Percentiles rank a stretch among this genome's conserved stretches.
Evolutionary conservation across 64 coral and sea anemone species (phyloP).

Genomic region (Platygyra sinensis): DNA sequence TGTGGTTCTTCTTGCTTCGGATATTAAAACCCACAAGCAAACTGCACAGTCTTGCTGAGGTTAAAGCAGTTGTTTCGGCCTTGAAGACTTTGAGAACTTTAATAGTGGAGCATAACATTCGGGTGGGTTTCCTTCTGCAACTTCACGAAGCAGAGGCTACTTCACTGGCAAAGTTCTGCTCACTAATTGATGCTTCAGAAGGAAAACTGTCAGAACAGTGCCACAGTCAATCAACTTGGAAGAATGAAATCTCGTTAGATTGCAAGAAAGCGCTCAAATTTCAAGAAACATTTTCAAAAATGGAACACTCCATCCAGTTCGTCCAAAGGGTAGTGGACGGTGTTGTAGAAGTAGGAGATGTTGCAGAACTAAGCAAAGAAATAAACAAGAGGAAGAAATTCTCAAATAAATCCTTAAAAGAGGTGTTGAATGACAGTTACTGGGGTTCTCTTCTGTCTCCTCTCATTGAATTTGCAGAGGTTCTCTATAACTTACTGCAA

Average conservation of each 20-base stretch:
- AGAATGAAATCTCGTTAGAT: too few species aligned
- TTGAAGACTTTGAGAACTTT: not conserved
- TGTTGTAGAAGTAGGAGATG: not conserved
- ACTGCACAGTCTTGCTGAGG: not conserved
- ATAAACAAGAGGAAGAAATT: not conserved
- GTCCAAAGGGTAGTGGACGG: not conserved
- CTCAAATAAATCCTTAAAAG: not conserved
- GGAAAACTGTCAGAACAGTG: too few species aligned
- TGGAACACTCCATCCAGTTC: not conserved
- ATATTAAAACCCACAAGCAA: not conserved
- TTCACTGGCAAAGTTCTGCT: not conserved
- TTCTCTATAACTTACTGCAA: too few species aligned
- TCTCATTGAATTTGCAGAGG: too few species aligned
- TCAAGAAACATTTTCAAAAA: not conserved
- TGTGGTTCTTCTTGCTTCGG: not conserved
- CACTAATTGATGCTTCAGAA: too few species aligned
- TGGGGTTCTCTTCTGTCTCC: not conserved
- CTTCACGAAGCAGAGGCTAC: not conserved
- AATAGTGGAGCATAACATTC: not conserved
- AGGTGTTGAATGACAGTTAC: not conserved
- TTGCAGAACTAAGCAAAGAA: not conserved
- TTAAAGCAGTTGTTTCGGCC: not conserved
- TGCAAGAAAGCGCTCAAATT: not conserved
- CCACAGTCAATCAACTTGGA: too few species aligned
- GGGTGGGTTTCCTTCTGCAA: not conserved